These are phyloP conservation scores for Eulemur rubriventer DNA, from an alignment of 2,797 vertebrate genomes.

Conservation along the genomic window DNA sequence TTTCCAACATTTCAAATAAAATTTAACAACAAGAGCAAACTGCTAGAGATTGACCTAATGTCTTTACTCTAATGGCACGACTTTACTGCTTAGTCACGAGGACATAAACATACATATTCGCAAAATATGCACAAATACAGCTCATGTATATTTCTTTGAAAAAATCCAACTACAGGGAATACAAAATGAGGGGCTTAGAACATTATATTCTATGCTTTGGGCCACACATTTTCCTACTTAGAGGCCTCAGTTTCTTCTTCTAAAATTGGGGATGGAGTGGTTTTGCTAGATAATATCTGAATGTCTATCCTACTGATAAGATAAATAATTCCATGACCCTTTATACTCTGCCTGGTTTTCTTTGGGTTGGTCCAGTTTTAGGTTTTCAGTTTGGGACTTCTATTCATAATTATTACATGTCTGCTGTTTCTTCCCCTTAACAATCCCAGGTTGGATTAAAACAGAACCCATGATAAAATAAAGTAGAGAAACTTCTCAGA, in stretches of 20 bases:
- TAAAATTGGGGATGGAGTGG: not conserved
- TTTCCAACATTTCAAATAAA: conserved; percentile 5
- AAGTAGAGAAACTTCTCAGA: not conserved
- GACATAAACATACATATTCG: not conserved
- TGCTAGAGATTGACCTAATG: not conserved
- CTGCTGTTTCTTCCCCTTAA: not conserved
- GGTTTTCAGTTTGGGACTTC: not conserved
- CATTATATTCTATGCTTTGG: not conserved
- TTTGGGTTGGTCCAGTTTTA: not conserved
- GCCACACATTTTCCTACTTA: not conserved
- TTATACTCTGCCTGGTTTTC: not conserved
- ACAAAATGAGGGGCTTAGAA: not conserved
- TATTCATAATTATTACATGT: not conserved
- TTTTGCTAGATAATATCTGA: not conserved
- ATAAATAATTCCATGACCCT: not conserved
- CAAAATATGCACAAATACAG: not conserved
- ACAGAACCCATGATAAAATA: not conserved
- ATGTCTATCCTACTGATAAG: not conserved
- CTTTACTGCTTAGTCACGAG: not conserved
- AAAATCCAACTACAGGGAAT: not conserved
- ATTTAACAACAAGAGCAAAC: conserved; percentile 9
- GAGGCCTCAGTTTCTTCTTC: not conserved
- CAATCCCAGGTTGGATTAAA: not conserved
- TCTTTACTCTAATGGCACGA: not conserved
- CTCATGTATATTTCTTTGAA: not conserved